Percentiles rank a stretch among this genome's conserved stretches.
phyloP scores from a whole-genome alignment of 2,888 invertebrate genomes.

The Gymnocheta viridis region DNA sequence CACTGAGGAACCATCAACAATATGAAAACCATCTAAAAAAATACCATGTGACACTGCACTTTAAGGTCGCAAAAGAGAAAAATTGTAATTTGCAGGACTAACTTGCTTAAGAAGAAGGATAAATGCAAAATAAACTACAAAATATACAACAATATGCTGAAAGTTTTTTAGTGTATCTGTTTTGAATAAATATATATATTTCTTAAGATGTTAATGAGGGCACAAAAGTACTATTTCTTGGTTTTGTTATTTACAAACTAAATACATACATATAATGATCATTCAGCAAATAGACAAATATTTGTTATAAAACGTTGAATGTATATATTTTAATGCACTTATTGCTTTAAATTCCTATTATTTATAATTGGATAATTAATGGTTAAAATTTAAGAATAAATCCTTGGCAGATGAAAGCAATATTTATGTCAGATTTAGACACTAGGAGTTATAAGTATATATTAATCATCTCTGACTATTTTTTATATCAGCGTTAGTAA shows the following conservation, averaged over 20 bases:
- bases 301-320: too few species aligned
- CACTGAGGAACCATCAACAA: constrained; percentile 71
- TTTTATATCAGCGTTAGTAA: too few species aligned
- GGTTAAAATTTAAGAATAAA: too few species aligned
- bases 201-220: background rate
- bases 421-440: too few species aligned
- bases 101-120: constrained; percentile 36
- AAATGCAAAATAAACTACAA: constrained; percentile 39
- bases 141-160: constrained; percentile 11
- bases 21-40: constrained; percentile 56
- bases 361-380: too few species aligned
- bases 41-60: constrained; percentile 61
- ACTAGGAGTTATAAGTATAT: too few species aligned
- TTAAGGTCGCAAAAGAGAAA: constrained; percentile 8
- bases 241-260: background rate
- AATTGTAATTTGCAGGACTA: constrained; percentile 52
- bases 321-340: too few species aligned
- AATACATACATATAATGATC: too few species aligned
- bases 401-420: too few species aligned
- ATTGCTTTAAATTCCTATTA: too few species aligned
- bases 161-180: background rate
- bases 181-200: background rate
- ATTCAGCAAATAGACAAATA: too few species aligned
- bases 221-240: background rate
- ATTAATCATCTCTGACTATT: too few species aligned